Percentiles rank a stretch among this genome's conserved stretches.
Evolutionary conservation across 2,113 vertebrate species (phyloP).

Genomic region (Macquaria ambigua): DNA sequence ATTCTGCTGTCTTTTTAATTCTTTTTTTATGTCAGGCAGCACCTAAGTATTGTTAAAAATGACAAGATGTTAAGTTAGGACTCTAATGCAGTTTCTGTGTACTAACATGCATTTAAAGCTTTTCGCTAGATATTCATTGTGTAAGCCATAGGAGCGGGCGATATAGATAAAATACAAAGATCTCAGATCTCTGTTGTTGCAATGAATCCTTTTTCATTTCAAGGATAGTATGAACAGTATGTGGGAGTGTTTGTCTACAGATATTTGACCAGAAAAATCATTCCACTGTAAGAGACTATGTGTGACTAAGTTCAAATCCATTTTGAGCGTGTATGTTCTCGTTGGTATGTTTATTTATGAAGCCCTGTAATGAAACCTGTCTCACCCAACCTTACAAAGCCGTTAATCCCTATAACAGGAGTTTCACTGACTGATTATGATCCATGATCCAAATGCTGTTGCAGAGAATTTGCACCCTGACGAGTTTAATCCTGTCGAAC

Average conservation of each 20-base stretch:
- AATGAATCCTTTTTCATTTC: background rate
- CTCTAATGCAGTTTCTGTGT: too few species aligned
- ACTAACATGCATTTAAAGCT: background rate
- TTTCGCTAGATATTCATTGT: background rate
- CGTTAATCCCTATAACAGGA: slow-evolving; percentile 6
- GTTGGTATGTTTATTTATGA: slow-evolving; percentile 25
- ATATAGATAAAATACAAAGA: background rate
- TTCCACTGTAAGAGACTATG: background rate
- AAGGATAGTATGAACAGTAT: background rate
- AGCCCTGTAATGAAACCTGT: slow-evolving; percentile 8
- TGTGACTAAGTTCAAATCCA: background rate
- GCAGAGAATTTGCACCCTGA: background rate
- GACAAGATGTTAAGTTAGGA: too few species aligned
- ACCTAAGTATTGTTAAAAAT: background rate
- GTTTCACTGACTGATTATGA: slow-evolving; percentile 2
- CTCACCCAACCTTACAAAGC: slow-evolving; percentile 1
- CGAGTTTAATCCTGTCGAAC: background rate
- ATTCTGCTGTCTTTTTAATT: background rate
- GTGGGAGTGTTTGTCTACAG: background rate
- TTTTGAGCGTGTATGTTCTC: background rate
- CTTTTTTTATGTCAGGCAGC: background rate
- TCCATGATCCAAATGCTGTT: slow-evolving; percentile 1
- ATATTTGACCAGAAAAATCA: background rate
- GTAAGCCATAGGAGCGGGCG: too few species aligned
- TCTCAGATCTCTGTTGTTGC: background rate